Percentiles rank a stretch among this genome's conserved stretches.
phyloP scores from a whole-genome alignment of 2,113 vertebrate species.

The Calypte anna region DNA sequence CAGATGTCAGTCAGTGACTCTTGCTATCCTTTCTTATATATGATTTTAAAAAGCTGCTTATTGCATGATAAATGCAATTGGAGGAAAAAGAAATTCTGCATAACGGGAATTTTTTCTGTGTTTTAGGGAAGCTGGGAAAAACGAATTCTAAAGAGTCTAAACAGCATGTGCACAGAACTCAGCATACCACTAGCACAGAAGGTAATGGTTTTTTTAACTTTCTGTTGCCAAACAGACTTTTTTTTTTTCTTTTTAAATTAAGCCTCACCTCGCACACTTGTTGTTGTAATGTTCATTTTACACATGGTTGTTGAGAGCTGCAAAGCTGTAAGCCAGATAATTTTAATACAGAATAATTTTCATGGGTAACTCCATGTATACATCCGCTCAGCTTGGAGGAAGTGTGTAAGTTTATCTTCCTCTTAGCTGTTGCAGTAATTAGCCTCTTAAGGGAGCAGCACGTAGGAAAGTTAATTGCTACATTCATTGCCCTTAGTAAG shows the following conservation, averaged over 20 bases:
- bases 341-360: neutral
- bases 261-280: neutral
- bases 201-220: constrained; percentile 68
- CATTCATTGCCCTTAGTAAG: neutral
- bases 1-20: neutral
- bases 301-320: neutral
- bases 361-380: neutral
- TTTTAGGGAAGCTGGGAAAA: constrained; percentile 95
- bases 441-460: neutral
- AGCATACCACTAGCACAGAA: constrained; percentile 91
- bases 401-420: neutral
- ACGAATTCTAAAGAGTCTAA: constrained; percentile 94
- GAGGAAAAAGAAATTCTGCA: neutral
- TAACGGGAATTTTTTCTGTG: neutral
- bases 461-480: neutral
- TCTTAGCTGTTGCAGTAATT: neutral
- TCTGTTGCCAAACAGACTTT: neutral
- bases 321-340: neutral
- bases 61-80: neutral
- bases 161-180: constrained; percentile 96
- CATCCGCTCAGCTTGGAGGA: neutral
- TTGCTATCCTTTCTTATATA: neutral
- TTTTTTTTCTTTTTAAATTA: neutral
- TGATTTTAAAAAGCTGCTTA: neutral
- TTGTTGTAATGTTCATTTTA: neutral